phyloP scores from a whole-genome alignment of 1,140 invertebrate species.

The Cataglyphis hispanica region DNA sequence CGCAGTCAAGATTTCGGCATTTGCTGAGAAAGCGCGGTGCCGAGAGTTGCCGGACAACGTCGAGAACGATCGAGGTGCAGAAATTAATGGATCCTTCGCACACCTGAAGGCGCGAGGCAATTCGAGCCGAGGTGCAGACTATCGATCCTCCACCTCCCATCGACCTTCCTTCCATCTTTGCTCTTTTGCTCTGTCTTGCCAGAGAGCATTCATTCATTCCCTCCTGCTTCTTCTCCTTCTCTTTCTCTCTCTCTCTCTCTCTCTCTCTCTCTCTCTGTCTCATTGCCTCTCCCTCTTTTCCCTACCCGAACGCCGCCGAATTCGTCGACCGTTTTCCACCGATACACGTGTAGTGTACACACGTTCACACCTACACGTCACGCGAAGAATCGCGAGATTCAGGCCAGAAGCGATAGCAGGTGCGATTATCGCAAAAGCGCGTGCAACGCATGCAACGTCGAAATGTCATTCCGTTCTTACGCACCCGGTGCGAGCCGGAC shows the following conservation, averaged over 20 bases:
- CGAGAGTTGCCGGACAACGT: slow-evolving; percentile 16
- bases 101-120: slow-evolving; percentile 50
- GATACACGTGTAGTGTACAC: background rate
- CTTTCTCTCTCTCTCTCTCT: background rate
- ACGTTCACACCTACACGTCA: background rate
- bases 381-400: background rate
- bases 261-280: background rate
- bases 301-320: slow-evolving; percentile 15
- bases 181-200: slow-evolving; percentile 32
- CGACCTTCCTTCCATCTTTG: slow-evolving; percentile 46
- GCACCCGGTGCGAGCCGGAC: slow-evolving; percentile 45
- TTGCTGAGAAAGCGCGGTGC: background rate
- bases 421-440: slow-evolving; percentile 77
- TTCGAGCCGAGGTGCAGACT: slow-evolving; percentile 56
- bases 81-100: slow-evolving; percentile 67
- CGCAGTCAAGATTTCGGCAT: background rate
- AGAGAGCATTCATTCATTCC: background rate
- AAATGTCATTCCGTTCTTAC: slow-evolving; percentile 77
- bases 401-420: slow-evolving; percentile 67
- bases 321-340: slow-evolving; percentile 24
- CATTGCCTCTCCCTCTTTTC: slow-evolving; percentile 8
- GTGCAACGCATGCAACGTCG: slow-evolving; percentile 65
- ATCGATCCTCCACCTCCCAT: slow-evolving; percentile 68
- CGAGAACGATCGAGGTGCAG: background rate
- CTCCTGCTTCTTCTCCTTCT: background rate